Conservation (phyloP, 1,140 invertebrate species). For the Papilio helenus region DNA sequence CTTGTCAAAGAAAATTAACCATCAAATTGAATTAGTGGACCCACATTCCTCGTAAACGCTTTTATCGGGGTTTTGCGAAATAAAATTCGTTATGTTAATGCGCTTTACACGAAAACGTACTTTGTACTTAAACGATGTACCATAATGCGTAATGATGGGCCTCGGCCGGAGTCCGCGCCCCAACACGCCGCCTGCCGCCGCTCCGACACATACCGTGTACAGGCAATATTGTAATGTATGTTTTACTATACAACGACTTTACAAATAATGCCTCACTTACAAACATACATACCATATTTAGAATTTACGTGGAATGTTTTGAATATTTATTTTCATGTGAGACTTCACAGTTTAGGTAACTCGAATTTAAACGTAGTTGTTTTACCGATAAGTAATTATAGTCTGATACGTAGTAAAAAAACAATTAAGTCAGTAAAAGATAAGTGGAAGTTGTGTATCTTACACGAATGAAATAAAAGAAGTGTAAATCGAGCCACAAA, state of each 20-base stretch:
- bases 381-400: too few species aligned
- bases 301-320: too few species aligned
- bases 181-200: neutral
- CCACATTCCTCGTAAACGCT: constrained; percentile 41
- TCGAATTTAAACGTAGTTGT: too few species aligned
- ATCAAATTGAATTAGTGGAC: constrained; percentile 34
- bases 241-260: too few species aligned
- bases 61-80: constrained; percentile 42
- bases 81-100: constrained; percentile 37
- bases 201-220: neutral
- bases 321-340: too few species aligned
- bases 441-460: neutral
- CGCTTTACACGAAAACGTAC: constrained; percentile 30
- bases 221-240: too few species aligned
- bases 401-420: too few species aligned
- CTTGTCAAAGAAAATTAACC: constrained; percentile 29
- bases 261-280: too few species aligned
- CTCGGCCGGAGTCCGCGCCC: neutral
- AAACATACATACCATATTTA: too few species aligned
- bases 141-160: constrained; percentile 23
- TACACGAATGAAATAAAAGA: neutral
- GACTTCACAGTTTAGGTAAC: too few species aligned
- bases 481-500: neutral
- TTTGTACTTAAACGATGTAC: constrained; percentile 30
- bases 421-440: too few species aligned